Percentiles rank a stretch among this genome's conserved stretches.
These are phyloP conservation scores for Psococerastis gibbosa DNA, from an alignment of 2,888 invertebrate genomes.

Conservation along the genomic window DNA sequence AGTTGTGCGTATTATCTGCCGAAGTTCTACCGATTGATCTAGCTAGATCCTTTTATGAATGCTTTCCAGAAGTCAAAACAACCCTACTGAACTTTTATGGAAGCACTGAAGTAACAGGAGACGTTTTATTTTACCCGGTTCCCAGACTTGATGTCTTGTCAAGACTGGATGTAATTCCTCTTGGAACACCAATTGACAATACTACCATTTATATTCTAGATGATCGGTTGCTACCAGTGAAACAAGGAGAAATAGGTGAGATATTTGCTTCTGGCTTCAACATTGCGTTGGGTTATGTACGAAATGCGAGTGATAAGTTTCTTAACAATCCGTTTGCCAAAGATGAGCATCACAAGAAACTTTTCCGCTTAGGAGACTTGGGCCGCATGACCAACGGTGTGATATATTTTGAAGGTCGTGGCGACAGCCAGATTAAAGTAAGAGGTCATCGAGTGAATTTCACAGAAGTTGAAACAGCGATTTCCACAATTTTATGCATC, in stretches of 20 bases:
- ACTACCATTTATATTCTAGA: conserved; percentile 64
- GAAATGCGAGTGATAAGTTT: conserved; percentile 52
- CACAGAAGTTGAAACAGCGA: conserved; percentile 60
- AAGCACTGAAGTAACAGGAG: conserved; percentile 82
- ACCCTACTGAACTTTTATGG: conserved; percentile 92
- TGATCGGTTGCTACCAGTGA: conserved; percentile 47
- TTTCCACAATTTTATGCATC: conserved; percentile 40
- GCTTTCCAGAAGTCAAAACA: no score
- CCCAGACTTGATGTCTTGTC: conserved; percentile 41
- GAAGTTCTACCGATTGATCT: no score
- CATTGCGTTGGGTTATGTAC: conserved; percentile 63
- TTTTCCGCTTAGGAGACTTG: conserved; percentile 74
- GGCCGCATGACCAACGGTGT: conserved; percentile 49
- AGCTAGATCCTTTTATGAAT: no score
- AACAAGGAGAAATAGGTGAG: conserved; percentile 60
- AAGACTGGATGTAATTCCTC: conserved; percentile 46
- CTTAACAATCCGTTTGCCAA: conserved; percentile 50
- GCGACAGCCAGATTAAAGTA: conserved; percentile 70
- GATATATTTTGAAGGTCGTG: conserved; percentile 65
- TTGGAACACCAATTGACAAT: conserved; percentile 60
- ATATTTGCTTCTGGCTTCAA: conserved; percentile 65
- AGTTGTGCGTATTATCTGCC: no score
- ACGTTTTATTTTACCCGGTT: conserved; percentile 63
- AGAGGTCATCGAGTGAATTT: conserved; percentile 73
- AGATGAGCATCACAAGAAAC: conserved; percentile 45